Evolutionary conservation across 2,888 invertebrate species (phyloP), one percentile per base, ranked within the genome.

Genomic region (Celastrina argiolus): DNA sequence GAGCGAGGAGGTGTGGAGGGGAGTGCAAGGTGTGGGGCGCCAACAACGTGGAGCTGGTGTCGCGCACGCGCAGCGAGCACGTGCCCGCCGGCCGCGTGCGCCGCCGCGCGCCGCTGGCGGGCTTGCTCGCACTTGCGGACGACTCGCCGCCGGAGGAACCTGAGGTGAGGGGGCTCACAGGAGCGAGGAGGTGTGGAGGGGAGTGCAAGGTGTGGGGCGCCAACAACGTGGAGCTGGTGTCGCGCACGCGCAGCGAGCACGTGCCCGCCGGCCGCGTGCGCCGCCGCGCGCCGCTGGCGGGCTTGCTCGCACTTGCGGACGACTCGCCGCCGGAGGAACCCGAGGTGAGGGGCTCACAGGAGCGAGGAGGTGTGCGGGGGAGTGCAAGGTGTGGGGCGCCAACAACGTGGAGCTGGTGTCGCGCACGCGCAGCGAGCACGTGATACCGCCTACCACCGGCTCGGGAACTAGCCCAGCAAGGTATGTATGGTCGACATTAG

Each of bases 391-490:
- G n/a, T n/a, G n/a, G n/a, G n/a, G n/a, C n/a, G n/a, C n/a, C n/a
- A n/a, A n/a, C n/a, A n/a, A n/a, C n/a, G 99, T 99, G 64, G 98
- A 99, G 91, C 93, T 99, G 74, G 95, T 99, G 61, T 99, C 98
- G 5, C 97, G 97, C 92, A 98, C 98, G 0, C 93, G 99, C 69
- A 94, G 95, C 69, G 99, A 99, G 85, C 99, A 99, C 89, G 88
- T 99, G 66, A n/a, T n/a, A 82, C 84, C 70, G 94, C 94, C 4
- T 96, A 95, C 92, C 92, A 65, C 69, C n/a, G n/a, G n/a, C n/a
- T n/a, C n/a, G n/a, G n/a, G n/a, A n/a, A n/a, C n/a, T n/a, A 64
- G n/a, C n/a, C n/a, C n/a, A n/a, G n/a, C n/a, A n/a, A n/a, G n/a
- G n/a, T n/a, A n/a, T n/a, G n/a, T n/a, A n/a, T n/a, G n/a, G n/a